Evolutionary conservation across 2,797 vertebrate genomes (phyloP).

Genomic region (Meriones psammophilus): DNA sequence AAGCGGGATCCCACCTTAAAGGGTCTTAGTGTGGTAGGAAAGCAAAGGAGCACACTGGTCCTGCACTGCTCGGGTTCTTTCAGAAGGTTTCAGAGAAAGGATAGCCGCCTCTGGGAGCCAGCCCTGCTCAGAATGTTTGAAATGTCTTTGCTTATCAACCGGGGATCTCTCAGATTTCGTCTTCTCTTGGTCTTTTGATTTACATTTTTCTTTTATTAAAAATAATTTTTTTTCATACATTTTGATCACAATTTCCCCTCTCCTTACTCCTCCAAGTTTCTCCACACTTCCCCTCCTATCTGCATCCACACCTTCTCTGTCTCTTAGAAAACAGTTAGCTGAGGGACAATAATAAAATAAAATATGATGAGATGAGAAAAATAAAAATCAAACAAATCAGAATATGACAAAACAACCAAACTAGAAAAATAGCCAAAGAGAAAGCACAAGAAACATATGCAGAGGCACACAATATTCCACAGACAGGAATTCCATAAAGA

Average conservation of each 20-base stretch:
- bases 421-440: background rate
- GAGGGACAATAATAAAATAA: background rate
- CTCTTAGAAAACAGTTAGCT: background rate
- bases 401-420: background rate
- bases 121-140: background rate
- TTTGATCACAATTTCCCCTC: background rate
- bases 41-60: fast-evolving
- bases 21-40: background rate
- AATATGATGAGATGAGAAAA: background rate
- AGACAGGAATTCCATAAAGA: background rate
- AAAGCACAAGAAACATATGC: background rate
- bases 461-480: background rate
- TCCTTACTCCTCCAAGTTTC: background rate
- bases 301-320: background rate
- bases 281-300: background rate
- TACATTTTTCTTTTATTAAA: background rate
- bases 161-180: background rate
- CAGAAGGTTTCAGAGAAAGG: background rate
- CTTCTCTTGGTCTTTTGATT: background rate
- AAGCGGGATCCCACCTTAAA: background rate
- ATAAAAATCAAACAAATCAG: background rate
- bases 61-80: background rate
- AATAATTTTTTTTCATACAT: background rate
- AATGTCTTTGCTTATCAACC: background rate
- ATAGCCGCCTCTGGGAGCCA: too few species aligned